Conservation (phyloP, 2,888 invertebrate species). For the Platypus cylindrus region DNA sequence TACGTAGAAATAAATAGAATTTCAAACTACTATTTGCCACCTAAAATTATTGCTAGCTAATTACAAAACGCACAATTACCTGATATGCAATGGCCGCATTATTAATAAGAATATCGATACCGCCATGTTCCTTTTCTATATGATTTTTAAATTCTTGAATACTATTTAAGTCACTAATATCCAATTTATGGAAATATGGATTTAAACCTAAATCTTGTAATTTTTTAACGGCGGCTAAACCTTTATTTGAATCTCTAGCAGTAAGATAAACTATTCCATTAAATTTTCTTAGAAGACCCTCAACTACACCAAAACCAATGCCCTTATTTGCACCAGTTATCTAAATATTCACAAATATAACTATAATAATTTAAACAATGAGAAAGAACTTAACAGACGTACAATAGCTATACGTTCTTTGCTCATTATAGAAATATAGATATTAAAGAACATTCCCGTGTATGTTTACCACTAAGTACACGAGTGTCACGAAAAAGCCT, state of each 20-base stretch:
- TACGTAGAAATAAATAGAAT: too few species aligned
- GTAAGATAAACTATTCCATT: constrained; percentile 59
- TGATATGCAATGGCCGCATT: constrained; percentile 66
- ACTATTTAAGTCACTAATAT: constrained; percentile 49
- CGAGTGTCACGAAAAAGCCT: too few species aligned
- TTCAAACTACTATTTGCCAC: too few species aligned
- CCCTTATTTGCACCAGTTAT: constrained; percentile 64
- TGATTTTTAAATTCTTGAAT: constrained; percentile 45
- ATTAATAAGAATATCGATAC: constrained; percentile 60
- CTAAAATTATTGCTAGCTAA: too few species aligned
- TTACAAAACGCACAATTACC: constrained; percentile 17
- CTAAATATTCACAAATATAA: too few species aligned
- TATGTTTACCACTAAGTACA: too few species aligned
- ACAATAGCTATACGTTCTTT: too few species aligned
- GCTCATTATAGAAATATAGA: too few species aligned
- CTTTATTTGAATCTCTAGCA: constrained; percentile 44
- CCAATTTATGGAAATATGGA: constrained; percentile 54
- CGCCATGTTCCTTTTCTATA: constrained; percentile 47
- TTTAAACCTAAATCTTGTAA: constrained; percentile 43
- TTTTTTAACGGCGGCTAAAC: constrained; percentile 44
- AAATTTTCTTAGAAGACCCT: constrained; percentile 51
- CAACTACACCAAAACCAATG: constrained; percentile 54
- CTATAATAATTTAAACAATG: too few species aligned
- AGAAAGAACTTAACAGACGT: too few species aligned
- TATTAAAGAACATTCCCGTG: too few species aligned